Evolutionary conservation across 2,797 vertebrate species (phyloP).

Genomic region (Megalops cyprinoides): DNA sequence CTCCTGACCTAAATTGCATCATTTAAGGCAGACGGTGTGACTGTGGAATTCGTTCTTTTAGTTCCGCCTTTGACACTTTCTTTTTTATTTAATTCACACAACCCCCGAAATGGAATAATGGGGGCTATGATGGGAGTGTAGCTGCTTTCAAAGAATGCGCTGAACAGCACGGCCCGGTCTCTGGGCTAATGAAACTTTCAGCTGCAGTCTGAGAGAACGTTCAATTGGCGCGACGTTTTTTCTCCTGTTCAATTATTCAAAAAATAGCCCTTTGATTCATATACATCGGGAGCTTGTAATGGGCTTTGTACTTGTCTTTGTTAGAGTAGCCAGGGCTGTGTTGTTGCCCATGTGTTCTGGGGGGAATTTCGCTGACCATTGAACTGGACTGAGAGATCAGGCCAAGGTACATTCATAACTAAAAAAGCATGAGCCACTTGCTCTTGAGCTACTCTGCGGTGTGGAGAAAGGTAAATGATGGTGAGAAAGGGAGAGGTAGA

Average conservation of each 20-base stretch:
- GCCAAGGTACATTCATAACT: background rate
- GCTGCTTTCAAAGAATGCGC: background rate
- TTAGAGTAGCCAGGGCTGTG: background rate
- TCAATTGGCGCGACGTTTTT: background rate
- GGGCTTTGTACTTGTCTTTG: background rate
- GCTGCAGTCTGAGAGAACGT: background rate
- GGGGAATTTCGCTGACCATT: background rate
- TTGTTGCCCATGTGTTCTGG: background rate
- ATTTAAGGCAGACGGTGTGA: too few species aligned
- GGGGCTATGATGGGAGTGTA: too few species aligned
- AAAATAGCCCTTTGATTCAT: slow-evolving; percentile 1
- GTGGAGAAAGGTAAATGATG: background rate
- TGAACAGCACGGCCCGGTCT: background rate
- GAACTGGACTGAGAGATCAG: background rate
- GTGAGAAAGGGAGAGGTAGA: background rate
- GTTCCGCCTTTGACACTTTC: too few species aligned
- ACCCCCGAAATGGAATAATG: too few species aligned
- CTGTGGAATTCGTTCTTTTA: too few species aligned
- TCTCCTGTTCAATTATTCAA: background rate
- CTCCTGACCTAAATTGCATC: too few species aligned
- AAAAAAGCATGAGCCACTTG: background rate
- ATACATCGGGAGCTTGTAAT: background rate
- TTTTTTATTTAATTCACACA: too few species aligned
- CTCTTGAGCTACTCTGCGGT: background rate
- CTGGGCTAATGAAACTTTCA: background rate